Evolutionary conservation across 1,140 invertebrate genomes (phyloP), one percentile per base, ranked within the genome.

Genomic region (Zaprionus davidi): DNA sequence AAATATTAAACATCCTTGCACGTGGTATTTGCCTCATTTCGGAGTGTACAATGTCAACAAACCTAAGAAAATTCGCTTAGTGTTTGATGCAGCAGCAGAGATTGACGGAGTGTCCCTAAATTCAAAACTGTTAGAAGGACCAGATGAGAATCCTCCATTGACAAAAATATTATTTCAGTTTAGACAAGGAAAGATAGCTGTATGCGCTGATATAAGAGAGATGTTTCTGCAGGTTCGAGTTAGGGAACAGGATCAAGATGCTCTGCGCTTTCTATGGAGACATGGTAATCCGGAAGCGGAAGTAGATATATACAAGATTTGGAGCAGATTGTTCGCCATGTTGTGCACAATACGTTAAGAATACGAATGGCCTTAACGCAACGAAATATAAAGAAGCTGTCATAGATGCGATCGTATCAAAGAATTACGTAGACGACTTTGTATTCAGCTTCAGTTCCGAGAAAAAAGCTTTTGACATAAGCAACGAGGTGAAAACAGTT

Each of bases 201-300:
- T 53, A 53, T 26, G 22, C 22, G 22, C 22, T 24, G 51, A 28
- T 13, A 28, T 24, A 26, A n/a, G n/a, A 11, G 49, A 53, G 13
- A 53, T 53, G 22, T 53, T 53, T 53, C 9, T 26, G 20, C 11
- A 76, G 20, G 56, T 90, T 7, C 26, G n/a, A n/a, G 57, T n/a
- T n/a, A 24, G 44, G 1, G 26, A 56, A 34, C 72, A 79, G 53
- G 92, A 93, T 67, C 71, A 70, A 58, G 24, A 82, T 7, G 65
- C 22, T 24, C 71, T 87, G 64, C 72, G 81, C 2, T 91, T 90
- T 64, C 63, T 91, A 12, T 93, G 90, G 22, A 6, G n/a, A 28
- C 26, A 28, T 28, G 26, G 26, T 1, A 28, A 28, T 28, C 26
- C 5, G 5, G 26, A 28, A 28, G 26, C 26, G 1, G 26, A 28